phyloP scores from a whole-genome alignment of 2,797 vertebrate species.

The Podarcis lilfordi region DNA sequence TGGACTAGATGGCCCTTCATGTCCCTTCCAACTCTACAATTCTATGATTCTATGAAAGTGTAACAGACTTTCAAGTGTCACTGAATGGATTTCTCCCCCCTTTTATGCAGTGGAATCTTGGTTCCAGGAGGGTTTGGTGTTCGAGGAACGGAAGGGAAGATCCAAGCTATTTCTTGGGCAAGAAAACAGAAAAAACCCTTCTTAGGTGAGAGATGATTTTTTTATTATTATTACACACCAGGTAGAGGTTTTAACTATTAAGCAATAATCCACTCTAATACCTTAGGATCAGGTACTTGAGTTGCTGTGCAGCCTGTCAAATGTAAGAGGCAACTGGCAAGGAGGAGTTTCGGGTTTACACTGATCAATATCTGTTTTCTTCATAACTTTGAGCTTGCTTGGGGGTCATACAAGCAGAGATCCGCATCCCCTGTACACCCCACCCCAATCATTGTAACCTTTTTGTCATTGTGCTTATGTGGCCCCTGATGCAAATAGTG shows the following conservation, averaged over 20 bases:
- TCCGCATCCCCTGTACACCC: neutral
- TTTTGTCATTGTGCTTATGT: neutral
- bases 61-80: neutral
- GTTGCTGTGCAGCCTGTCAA: neutral
- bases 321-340: no score
- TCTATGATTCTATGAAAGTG: neutral
- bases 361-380: neutral
- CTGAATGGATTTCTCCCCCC: slow-evolving; percentile 17
- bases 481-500: neutral
- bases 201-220: slow-evolving; percentile 82
- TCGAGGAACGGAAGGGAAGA: slow-evolving; percentile 96
- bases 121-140: slow-evolving; percentile 95
- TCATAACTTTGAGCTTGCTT: neutral
- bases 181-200: slow-evolving; percentile 95
- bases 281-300: neutral
- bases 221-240: no score
- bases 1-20: no score
- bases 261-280: neutral
- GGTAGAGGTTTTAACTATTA: neutral
- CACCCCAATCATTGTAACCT: neutral
- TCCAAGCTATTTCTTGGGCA: slow-evolving; percentile 93
- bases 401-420: neutral
- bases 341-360: neutral
- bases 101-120: slow-evolving; percentile 86
- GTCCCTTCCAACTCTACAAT: neutral